A percentile compares a stretch with the other conserved stretches of the same genome.
phyloP scores from a whole-genome alignment of 2,888 invertebrate genomes.

The Torymus aiolomorphi region DNA sequence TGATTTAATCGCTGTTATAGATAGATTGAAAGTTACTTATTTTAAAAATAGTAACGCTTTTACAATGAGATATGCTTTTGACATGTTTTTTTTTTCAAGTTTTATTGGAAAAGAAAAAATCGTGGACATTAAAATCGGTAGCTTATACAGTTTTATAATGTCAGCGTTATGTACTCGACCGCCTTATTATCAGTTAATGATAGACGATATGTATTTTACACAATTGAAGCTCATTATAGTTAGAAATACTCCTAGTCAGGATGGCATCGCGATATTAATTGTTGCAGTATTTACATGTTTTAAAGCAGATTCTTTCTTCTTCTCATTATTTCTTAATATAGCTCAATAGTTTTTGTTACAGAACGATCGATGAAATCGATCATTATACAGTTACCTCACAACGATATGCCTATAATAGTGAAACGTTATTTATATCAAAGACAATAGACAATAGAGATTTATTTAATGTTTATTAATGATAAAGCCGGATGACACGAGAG shows the following conservation, averaged over 20 bases:
- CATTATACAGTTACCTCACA: constrained; percentile 70
- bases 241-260: constrained; percentile 72
- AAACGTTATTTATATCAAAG: constrained; percentile 71
- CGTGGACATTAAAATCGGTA: constrained; percentile 7
- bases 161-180: constrained; percentile 52
- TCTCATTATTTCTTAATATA: constrained; percentile 50
- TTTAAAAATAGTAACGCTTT: neutral
- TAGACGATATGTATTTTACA: constrained; percentile 49
- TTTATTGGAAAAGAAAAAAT: constrained; percentile 6
- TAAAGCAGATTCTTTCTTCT: constrained; percentile 61
- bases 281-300: constrained; percentile 74
- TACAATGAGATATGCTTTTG: neutral
- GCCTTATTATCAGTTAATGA: constrained; percentile 48
- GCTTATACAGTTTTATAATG: constrained; percentile 26
- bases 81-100: too few relatives aligned
- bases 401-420: constrained; percentile 70
- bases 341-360: constrained; percentile 65
- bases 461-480: constrained; percentile 70
- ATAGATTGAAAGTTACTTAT: constrained; percentile 9
- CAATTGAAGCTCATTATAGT: constrained; percentile 51
- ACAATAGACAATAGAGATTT: constrained; percentile 72
- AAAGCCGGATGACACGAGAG: constrained; percentile 55
- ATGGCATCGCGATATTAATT: constrained; percentile 73
- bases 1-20: neutral
- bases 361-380: constrained; percentile 56